A percentile compares a stretch with the other conserved stretches of the same genome.
These are phyloP conservation scores for Neodon shergylaensis DNA, from an alignment of 2,113 vertebrate genomes.

Conservation along the genomic window DNA sequence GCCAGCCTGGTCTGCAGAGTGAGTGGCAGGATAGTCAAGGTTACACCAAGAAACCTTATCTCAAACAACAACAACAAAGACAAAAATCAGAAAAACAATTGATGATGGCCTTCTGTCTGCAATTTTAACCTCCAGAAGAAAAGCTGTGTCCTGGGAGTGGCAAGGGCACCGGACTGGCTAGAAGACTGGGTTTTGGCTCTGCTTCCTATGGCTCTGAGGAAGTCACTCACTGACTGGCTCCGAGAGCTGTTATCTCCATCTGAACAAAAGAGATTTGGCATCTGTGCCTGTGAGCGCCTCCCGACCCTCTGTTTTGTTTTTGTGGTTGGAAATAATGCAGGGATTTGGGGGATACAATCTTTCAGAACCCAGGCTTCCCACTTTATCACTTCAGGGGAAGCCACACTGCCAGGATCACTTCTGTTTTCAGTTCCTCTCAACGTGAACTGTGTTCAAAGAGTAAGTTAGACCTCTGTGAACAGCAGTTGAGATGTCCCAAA, in stretches of 20 bases:
- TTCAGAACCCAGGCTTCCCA: conserved; percentile 23
- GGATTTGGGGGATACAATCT: not conserved
- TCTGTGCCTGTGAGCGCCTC: not conserved
- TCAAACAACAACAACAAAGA: not conserved
- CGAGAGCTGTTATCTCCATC: not conserved
- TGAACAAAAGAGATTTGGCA: not conserved
- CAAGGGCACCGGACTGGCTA: not conserved
- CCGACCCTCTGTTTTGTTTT: conserved; percentile 37
- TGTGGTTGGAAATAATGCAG: conserved; percentile 31
- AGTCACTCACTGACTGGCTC: not conserved
- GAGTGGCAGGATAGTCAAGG: not conserved
- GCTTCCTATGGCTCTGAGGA: not conserved
- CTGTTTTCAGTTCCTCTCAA: not conserved
- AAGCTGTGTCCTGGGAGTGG: not conserved
- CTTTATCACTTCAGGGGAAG: conserved; percentile 6
- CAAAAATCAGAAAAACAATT: conserved; percentile 8
- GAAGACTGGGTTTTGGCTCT: not conserved
- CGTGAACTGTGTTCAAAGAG: not conserved
- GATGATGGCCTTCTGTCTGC: not conserved
- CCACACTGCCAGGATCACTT: not conserved
- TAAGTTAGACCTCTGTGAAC: not conserved
- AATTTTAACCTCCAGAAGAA: conserved; percentile 3
- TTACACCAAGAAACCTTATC: not conserved
- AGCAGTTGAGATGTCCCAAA: not conserved
- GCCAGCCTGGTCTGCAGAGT: not conserved